Percentiles rank a stretch among this genome's conserved stretches.
phyloP scores from a whole-genome alignment of 2,797 vertebrate species.

The Macropodus opercularis region DNA sequence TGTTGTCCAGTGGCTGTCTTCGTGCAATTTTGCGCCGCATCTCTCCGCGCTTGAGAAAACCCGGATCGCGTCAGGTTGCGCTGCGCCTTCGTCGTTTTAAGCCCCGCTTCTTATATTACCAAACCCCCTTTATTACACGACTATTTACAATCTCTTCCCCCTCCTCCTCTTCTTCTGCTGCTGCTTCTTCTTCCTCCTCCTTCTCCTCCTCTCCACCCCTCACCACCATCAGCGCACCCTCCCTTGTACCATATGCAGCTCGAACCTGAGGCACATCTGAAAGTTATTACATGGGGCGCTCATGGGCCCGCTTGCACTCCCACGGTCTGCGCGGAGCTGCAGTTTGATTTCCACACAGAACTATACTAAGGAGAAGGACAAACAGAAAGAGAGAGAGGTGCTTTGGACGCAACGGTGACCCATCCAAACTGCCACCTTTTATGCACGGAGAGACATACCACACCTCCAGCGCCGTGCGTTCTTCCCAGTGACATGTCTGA shows the following conservation, averaged over 20 bases:
- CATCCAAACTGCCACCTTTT: neutral
- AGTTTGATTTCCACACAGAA: conserved; percentile 68
- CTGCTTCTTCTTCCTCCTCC: conserved; percentile 31
- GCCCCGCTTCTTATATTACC: conserved; percentile 79
- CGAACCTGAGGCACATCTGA: conserved; percentile 82
- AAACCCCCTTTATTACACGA: conserved; percentile 80
- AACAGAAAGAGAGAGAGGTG: conserved; percentile 10
- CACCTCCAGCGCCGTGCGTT: neutral
- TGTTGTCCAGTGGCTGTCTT: conserved; percentile 36
- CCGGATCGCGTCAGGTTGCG: conserved; percentile 41
- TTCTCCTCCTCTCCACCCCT: conserved; percentile 34
- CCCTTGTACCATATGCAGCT: conserved; percentile 54
- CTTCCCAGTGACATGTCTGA: neutral
- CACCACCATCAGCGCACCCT: conserved; percentile 36
- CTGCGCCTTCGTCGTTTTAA: conserved; percentile 70
- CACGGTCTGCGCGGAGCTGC: conserved; percentile 63
- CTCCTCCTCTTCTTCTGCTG: conserved; percentile 54
- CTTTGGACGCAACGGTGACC: conserved; percentile 21
- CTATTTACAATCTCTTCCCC: conserved; percentile 81
- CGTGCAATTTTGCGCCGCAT: conserved; percentile 71
- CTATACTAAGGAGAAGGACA: conserved; percentile 21
- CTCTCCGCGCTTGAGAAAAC: conserved; percentile 75
- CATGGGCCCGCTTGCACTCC: conserved; percentile 74
- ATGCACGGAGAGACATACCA: neutral
- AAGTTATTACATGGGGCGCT: conserved; percentile 80